These are phyloP conservation scores for Pipistrellus nathusii DNA, from an alignment of 2,797 vertebrate genomes.

Conservation along the genomic window DNA sequence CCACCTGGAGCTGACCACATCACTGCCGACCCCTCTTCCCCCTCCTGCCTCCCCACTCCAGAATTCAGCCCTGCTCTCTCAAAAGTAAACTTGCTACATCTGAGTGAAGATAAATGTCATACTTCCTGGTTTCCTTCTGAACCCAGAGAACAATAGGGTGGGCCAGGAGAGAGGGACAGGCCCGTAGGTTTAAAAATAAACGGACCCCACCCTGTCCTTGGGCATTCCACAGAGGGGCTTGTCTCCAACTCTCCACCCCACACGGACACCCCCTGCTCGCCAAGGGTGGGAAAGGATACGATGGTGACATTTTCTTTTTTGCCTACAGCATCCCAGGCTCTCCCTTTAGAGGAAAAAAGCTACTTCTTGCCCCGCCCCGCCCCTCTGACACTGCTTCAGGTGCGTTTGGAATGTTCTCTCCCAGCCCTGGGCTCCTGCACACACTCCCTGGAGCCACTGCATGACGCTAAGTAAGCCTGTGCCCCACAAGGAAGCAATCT, in stretches of 20 bases:
- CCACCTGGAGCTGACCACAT: neutral
- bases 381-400: neutral
- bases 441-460: neutral
- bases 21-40: fast-evolving
- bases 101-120: neutral
- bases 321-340: neutral
- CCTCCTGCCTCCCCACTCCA: fast-evolving
- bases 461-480: neutral
- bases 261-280: neutral
- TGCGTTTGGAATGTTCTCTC: neutral
- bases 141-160: neutral
- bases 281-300: neutral
- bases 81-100: neutral
- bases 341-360: neutral
- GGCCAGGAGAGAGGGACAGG: neutral
- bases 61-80: neutral
- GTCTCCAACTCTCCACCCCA: neutral
- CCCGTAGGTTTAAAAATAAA: neutral
- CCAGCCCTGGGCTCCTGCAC: neutral
- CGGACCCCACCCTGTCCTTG: neutral
- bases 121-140: constrained; percentile 19
- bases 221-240: neutral
- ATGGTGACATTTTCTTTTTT: neutral
- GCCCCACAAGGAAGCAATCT: neutral
- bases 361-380: neutral